Base-by-base conservation (phyloP, 2,888 invertebrate species). In the Cataglyphis cursor region DNA sequence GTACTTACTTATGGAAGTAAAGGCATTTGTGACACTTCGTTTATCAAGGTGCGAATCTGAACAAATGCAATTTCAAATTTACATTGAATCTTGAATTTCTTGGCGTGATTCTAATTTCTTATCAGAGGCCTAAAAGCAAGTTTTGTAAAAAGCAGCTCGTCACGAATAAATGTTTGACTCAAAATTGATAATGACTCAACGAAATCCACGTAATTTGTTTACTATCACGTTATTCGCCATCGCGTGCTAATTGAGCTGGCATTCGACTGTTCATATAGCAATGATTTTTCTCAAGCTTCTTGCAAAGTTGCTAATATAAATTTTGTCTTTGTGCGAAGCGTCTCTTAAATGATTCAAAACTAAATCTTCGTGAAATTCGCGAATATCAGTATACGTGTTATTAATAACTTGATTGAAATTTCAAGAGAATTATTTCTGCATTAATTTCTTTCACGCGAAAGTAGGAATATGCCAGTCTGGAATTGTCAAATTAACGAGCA, bases 11-110 rank as follows among this genome's bases (percentile, higher is more conserved):
- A 57, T 3, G 18, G 18, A 59, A 72, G 35, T 15, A 21, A 59
- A 59, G 18, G n/a, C 35, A 57, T 59, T 57, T 72, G 10, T 72
- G 59, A 72, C 1, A 35, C 18, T 72, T 57, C 12, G 57, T 21
- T 54, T 18, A 31, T 28, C 10, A 57, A 72, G 21, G 35, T 31
- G 15, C 4, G 10, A 21, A 59, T 72, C 3, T 18, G 10, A 57
- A 57, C 12, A 10, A 4, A 24, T 57, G 59, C 38, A 38, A 18
- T 15, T 21, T 72, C 24, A 24, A 57, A 54, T 54, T 72, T 31
- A 10, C 54, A 51, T 51, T n/a, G 51, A 51, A 51, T 51, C n/a
- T n/a, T 51, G 51, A n/a, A 51, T n/a, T n/a, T 51, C n/a, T 51
- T 51, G 51, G n/a, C 8, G 8, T 15, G 51, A n/a, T n/a, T 51